These are phyloP conservation scores for Colletes latitarsis DNA, from an alignment of 1,140 invertebrate species.

Conservation along the genomic window DNA sequence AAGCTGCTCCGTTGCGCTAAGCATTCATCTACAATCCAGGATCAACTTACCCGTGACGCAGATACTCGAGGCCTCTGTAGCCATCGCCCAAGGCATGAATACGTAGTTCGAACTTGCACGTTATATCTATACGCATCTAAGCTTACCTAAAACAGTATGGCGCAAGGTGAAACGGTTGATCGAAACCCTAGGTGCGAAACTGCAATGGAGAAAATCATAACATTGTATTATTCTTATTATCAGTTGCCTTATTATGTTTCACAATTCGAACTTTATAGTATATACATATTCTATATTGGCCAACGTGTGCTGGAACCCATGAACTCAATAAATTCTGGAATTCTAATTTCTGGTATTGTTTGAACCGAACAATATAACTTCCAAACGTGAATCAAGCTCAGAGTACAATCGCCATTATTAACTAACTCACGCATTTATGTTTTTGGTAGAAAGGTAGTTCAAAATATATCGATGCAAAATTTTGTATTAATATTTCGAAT, in stretches of 20 bases:
- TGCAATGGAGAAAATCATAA: not conserved
- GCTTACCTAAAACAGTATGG: not conserved
- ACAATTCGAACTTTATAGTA: not conserved
- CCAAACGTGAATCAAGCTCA: no score
- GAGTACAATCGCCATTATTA: no score
- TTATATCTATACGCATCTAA: not conserved
- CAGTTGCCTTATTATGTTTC: not conserved
- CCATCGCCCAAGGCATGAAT: slow-evolving; percentile 6
- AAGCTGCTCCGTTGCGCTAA: slow-evolving; percentile 6
- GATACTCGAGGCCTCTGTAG: slow-evolving; percentile 8
- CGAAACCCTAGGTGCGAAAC: not conserved
- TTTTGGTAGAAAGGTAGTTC: no score
- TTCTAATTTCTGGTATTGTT: no score
- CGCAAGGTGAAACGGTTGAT: not conserved
- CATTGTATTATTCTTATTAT: no score
- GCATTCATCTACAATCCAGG: slow-evolving; percentile 30
- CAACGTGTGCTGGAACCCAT: no score
- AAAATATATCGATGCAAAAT: no score
- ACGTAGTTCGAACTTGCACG: not conserved
- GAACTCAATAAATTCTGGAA: no score
- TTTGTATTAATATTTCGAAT: no score
- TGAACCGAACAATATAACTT: no score
- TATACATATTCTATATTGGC: no score
- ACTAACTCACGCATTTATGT: no score
- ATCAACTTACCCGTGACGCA: slow-evolving; percentile 33